A percentile compares a stretch with the other conserved stretches of the same genome.
These are phyloP conservation scores for Chrysomallon squamiferum DNA, from an alignment of 1,140 invertebrate species.

Conservation along the genomic window DNA sequence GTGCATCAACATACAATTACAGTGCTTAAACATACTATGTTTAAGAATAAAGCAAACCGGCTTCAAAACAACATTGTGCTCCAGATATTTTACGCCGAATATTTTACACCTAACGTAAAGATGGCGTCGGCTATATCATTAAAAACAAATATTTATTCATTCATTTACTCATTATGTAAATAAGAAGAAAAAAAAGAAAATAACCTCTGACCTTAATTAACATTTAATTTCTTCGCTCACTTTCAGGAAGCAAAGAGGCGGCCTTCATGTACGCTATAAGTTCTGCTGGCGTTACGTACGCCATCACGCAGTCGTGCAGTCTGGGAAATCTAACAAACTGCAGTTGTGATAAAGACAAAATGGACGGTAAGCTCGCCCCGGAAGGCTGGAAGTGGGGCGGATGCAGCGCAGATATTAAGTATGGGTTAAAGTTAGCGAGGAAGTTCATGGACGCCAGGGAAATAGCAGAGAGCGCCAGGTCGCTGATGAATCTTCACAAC, in stretches of 20 bases:
- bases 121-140: too few species aligned
- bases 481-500: slow-evolving; percentile 93
- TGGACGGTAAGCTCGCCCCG: slow-evolving; percentile 32
- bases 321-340: slow-evolving; percentile 84
- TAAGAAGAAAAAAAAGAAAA: not conserved
- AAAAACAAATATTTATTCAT: too few species aligned
- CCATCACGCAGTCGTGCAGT: slow-evolving; percentile 85
- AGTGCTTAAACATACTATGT: too few species aligned
- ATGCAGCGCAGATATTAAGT: slow-evolving; percentile 69
- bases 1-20: too few species aligned
- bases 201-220: not conserved
- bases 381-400: slow-evolving; percentile 63
- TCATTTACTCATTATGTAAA: too few species aligned
- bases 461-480: slow-evolving; percentile 72
- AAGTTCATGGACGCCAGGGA: slow-evolving; percentile 68
- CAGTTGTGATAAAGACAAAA: slow-evolving; percentile 71
- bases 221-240: not conserved
- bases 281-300: slow-evolving; percentile 83
- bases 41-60: too few species aligned
- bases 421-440: slow-evolving; percentile 67
- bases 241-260: slow-evolving; percentile 69
- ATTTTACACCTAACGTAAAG: too few species aligned
- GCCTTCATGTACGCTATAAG: slow-evolving; percentile 69
- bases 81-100: too few species aligned
- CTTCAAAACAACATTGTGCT: too few species aligned